Evolutionary conservation across 1,140 invertebrate genomes (phyloP).

Genomic region (Drosophila seguyi): DNA sequence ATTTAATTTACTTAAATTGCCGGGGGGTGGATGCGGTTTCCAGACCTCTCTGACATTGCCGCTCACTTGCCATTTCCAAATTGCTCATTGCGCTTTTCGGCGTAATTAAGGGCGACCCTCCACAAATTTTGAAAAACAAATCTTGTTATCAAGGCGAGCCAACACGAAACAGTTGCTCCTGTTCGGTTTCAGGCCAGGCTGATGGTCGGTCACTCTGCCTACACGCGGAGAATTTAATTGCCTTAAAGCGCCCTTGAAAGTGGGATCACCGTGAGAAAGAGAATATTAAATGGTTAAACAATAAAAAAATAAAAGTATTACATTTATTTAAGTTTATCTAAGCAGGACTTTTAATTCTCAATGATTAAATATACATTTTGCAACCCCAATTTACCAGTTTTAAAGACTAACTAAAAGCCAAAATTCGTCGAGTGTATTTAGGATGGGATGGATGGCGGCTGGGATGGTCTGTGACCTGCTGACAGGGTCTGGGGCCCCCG

Average conservation of each 20-base stretch:
- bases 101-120: conserved; percentile 68
- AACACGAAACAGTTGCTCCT: conserved; percentile 73
- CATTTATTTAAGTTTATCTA: not conserved
- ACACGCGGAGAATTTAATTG: conserved; percentile 27
- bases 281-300: not conserved
- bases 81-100: conserved; percentile 76
- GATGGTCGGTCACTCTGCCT: conserved; percentile 47
- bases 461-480: conserved; percentile 39
- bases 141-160: conserved; percentile 77
- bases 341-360: not conserved
- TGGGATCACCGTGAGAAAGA: not conserved
- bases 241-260: not conserved
- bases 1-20: conserved; percentile 83
- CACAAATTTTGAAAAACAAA: conserved; percentile 81
- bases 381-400: not conserved
- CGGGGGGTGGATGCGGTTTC: conserved; percentile 22
- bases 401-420: not conserved
- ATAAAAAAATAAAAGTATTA: not conserved
- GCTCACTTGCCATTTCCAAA: conserved; percentile 43
- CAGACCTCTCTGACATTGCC: conserved; percentile 6
- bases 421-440: conserved; percentile 14
- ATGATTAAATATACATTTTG: not conserved
- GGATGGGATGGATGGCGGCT: conserved; percentile 19
- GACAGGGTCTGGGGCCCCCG: conserved; percentile 27
- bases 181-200: conserved; percentile 25